phyloP scores from a whole-genome alignment of 2,797 vertebrate genomes.

The Propithecus perrieri region DNA sequence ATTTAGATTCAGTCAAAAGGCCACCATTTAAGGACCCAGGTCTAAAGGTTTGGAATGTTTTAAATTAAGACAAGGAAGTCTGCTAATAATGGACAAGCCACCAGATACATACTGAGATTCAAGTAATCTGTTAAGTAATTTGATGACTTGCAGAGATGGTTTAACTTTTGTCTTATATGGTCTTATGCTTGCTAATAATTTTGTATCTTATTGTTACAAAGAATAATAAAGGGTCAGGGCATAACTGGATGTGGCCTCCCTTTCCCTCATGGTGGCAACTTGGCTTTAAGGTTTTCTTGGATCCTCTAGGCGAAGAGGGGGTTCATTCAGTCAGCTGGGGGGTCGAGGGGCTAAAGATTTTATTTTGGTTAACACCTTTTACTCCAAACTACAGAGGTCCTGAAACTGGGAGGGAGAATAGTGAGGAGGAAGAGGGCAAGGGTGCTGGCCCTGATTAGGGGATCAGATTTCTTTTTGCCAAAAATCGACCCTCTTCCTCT shows the following conservation, averaged over 20 bases:
- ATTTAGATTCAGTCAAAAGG: no score
- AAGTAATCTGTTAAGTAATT: background rate
- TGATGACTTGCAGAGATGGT: background rate
- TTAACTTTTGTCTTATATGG: background rate
- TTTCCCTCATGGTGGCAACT: background rate
- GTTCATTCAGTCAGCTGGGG: no score
- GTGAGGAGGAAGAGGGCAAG: background rate
- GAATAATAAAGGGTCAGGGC: background rate
- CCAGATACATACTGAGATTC: background rate
- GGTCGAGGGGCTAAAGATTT: background rate
- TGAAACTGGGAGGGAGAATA: background rate
- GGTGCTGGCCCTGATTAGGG: background rate
- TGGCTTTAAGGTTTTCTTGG: background rate
- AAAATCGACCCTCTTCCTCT: background rate
- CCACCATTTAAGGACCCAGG: no score
- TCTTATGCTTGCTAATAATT: background rate
- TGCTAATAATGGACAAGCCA: background rate
- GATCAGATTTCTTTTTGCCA: background rate
- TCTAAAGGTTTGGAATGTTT: no score
- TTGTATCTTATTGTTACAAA: background rate
- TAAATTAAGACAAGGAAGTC: no score
- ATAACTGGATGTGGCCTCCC: background rate
- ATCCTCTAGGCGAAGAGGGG: background rate
- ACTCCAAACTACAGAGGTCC: background rate
- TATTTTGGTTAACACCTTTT: background rate